Percentiles rank a stretch among this genome's conserved stretches.
Evolutionary conservation across 2,888 invertebrate genomes (phyloP).

Genomic region (Timema cristinae): DNA sequence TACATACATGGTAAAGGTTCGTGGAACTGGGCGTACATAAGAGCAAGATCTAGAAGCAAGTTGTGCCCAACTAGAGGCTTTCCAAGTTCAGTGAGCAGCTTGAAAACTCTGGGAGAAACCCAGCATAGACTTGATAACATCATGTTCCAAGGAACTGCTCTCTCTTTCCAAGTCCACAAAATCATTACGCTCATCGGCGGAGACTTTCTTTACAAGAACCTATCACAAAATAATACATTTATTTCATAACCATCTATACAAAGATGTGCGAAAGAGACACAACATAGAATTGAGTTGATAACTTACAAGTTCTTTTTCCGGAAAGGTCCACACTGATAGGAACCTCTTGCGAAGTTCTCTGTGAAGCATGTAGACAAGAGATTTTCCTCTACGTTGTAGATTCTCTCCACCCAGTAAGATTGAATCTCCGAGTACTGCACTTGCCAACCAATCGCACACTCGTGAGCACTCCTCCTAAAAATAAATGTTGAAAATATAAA

Average conservation of each 20-base stretch:
- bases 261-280: not conserved
- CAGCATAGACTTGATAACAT: conserved; percentile 50
- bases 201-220: conserved; percentile 44
- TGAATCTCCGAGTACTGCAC: conserved; percentile 36
- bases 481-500: too few relatives aligned
- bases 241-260: conserved; percentile 18
- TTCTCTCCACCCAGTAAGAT: conserved; percentile 45
- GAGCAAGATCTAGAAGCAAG: conserved; percentile 62
- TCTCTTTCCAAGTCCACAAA: not conserved
- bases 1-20: conserved; percentile 58
- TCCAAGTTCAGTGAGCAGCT: conserved; percentile 52
- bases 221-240: conserved; percentile 26
- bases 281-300: not conserved
- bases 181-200: conserved; percentile 37
- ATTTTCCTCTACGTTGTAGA: conserved; percentile 40
- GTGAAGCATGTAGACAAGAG: conserved; percentile 56
- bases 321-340: conserved; percentile 45
- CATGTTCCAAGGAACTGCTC: conserved; percentile 45
- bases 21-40: conserved; percentile 69
- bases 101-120: conserved; percentile 67
- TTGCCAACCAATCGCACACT: conserved; percentile 43
- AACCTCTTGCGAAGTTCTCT: conserved; percentile 55
- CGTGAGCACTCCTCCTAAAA: conserved; percentile 38
- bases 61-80: conserved; percentile 79
- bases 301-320: conserved; percentile 34